Percentiles rank a stretch among this genome's conserved stretches.
phyloP scores from a whole-genome alignment of 2,888 invertebrate genomes.

The Philaethria dido region DNA sequence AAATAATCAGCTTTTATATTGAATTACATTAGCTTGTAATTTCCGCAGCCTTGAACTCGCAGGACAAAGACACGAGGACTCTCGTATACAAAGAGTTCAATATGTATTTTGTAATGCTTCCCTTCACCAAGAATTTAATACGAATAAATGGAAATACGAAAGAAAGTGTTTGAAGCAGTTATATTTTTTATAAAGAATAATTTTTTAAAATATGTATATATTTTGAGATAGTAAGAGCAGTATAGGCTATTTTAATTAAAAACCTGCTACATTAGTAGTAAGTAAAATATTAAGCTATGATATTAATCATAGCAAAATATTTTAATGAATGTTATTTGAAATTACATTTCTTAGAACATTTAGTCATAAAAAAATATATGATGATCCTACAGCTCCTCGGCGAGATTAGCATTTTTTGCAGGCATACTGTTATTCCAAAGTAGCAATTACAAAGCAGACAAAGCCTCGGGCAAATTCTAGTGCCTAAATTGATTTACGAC shows the following conservation, averaged over 20 bases:
- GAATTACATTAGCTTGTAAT: slow-evolving; percentile 18
- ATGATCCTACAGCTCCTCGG: slow-evolving; percentile 22
- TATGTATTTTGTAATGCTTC: slow-evolving; percentile 41
- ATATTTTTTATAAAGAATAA: background rate
- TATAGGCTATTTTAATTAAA: slow-evolving; percentile 8
- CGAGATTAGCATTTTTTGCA: slow-evolving; percentile 38
- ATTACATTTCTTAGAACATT: slow-evolving; percentile 23
- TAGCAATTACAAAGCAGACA: slow-evolving; percentile 37
- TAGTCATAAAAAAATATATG: slow-evolving; percentile 11
- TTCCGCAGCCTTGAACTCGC: slow-evolving; percentile 43
- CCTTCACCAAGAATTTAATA: slow-evolving; percentile 35
- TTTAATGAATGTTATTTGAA: slow-evolving; percentile 2
- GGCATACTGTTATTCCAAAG: slow-evolving; percentile 19
- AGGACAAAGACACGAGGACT: slow-evolving; percentile 41
- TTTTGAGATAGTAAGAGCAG: background rate
- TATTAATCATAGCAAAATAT: too few species aligned
- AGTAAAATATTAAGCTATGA: too few species aligned
- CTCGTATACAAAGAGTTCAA: slow-evolving; percentile 30
- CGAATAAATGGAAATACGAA: background rate
- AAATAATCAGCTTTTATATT: background rate
- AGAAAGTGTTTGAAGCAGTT: background rate
- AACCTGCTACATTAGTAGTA: too few species aligned
- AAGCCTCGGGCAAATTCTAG: slow-evolving; percentile 45
- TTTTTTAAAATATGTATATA: background rate
- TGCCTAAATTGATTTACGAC: slow-evolving; percentile 50